Evolutionary conservation across 2,888 invertebrate species (phyloP), one percentile per base, ranked within the genome.

Genomic region (Lysandra coridon): DNA sequence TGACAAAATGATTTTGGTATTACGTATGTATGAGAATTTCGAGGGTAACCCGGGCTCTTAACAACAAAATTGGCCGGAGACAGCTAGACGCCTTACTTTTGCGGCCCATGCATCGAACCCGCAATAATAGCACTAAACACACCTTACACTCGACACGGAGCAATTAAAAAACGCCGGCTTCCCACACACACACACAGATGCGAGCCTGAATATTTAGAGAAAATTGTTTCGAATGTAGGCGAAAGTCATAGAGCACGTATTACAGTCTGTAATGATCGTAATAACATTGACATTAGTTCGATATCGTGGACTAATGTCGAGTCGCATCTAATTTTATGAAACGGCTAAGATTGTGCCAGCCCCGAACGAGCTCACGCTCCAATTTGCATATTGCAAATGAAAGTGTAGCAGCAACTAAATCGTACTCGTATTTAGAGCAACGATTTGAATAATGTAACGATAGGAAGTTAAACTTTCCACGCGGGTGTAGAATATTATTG

Each of bases 1-100:
- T 23, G 23, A 23, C 23, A 0, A 23, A 0, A 23, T 23, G 23
- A 23, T 23, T 23, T 23, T 23, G 23, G 23, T 23, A 23, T 23
- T 23, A 23, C 23, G 23, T 23, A 23, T 23, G 23, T 23, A 23
- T 23, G 23, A 23, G 23, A 23, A 23, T 23, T 23, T 23, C 23
- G 23, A 23, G 23, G 23, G 23, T 23, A 23, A 23, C 23, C 23
- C 23, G 23, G 23, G 23, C 23, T 23, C 23, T 23, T 23, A 93
- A 90, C 89, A 88, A 90, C 88, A 84, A 92, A 92, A 93, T 91
- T 92, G 91, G 86, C 86, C 89, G 87, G 90, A 92, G 92, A 93
- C 93, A 93, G 93, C 92, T 92, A 93, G 90, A 83, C 91, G 93
- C 89, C 92, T 92, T 91, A 93, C 93, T 92, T 92, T 87, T 91